phyloP scores from a whole-genome alignment of 1,140 invertebrate species.

The Berghia stephanieae region DNA sequence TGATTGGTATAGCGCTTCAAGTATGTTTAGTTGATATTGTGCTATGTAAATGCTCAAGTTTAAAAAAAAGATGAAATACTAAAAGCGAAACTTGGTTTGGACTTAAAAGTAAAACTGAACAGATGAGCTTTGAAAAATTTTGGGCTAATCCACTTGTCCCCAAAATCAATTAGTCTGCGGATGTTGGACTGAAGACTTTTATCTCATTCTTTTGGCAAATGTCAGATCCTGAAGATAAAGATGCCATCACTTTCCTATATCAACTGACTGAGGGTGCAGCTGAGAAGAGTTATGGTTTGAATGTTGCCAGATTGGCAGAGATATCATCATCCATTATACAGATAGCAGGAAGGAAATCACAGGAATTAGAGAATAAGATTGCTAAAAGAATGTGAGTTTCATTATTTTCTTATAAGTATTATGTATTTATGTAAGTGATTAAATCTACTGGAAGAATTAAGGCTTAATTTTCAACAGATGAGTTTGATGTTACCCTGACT shows the following conservation, averaged over 20 bases:
- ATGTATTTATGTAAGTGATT: no score
- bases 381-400: constrained; percentile 42
- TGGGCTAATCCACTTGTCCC: neutral
- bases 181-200: neutral
- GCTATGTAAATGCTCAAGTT: no score
- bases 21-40: no score
- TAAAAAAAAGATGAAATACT: no score
- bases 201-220: neutral
- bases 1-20: no score
- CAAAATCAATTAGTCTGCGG: neutral
- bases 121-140: neutral
- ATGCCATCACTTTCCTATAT: constrained; percentile 53
- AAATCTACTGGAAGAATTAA: no score
- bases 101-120: no score
- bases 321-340: constrained; percentile 45
- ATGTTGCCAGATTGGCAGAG: constrained; percentile 55
- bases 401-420: no score
- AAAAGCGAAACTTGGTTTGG: no score
- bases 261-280: constrained; percentile 51
- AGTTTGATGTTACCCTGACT: no score
- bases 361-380: constrained; percentile 43
- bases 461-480: no score
- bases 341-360: constrained; percentile 46
- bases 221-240: constrained; percentile 17
- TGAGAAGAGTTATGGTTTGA: constrained; percentile 56